Evolutionary conservation across 2,113 vertebrate genomes (phyloP), one percentile per base, ranked within the genome.

Genomic region (Bagarius yarrelli): DNA sequence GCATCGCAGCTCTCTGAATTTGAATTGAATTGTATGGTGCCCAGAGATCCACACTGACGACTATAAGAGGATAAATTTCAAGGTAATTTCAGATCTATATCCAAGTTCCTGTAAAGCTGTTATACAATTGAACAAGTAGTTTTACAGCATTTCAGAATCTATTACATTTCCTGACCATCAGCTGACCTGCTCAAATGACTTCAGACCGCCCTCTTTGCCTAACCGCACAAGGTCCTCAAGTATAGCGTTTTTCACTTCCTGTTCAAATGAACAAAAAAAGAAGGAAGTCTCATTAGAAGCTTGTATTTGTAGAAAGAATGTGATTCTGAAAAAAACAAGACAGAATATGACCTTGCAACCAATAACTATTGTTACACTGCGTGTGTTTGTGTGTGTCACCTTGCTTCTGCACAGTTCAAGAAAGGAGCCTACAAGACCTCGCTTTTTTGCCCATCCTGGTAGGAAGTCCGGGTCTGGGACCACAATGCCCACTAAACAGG

Each of bases 151-250:
- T 59, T 13, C 2, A 25, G n/a, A 13, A 25, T n/a, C 57, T 61
- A 0, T 27, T 4, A 63, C 8, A 18, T 32, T 19, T 18, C 6
- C 18, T 23, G 1, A 69, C 23, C 34, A 53, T 32, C 27, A 52
- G 60, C 79, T 92, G 81, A 98, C 98, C 95, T 99, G 98, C 87
- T 99, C 98, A 90, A 99, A 99, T 34, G 97, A 90, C 86, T 99
- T 99, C 61, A 99, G 93, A 83, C 97, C 97, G 52, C 90, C 87
- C 21, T 97, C 95, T 88, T 95, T 98, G 44, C 98, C 98, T 21
- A 96, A 15, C 79, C 72, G 93, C 88, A 95, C 5, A 56, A 99
- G 89, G 85, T 99, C 96, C 85, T 97, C 95, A 53, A 98, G 88
- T 85, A 99, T 92, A 63, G 89, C 86, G 8, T 93, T 94, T 86